A percentile compares a stretch with the other conserved stretches of the same genome.
phyloP scores from a whole-genome alignment of 1,140 invertebrate species.

The Metopolophium dirhodum region DNA sequence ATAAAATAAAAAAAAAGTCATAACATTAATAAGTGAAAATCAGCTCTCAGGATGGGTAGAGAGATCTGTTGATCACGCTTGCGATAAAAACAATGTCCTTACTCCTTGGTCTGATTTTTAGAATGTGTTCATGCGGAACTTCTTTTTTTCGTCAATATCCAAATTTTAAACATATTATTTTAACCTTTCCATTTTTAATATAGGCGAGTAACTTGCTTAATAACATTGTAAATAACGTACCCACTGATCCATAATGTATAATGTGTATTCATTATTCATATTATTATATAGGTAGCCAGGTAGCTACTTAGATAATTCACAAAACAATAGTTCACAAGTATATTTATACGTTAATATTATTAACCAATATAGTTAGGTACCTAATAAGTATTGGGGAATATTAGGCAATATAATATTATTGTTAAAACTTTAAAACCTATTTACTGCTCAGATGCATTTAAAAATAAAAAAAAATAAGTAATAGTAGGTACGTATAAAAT shows the following conservation, averaged over 20 bases:
- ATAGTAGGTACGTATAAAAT: background rate
- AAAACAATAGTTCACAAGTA: too few relatives aligned
- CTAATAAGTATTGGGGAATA: too few relatives aligned
- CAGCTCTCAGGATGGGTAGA: background rate
- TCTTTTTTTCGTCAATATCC: background rate
- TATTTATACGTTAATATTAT: too few relatives aligned
- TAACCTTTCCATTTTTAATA: too few relatives aligned
- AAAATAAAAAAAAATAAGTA: background rate
- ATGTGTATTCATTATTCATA: background rate
- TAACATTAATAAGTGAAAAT: background rate
- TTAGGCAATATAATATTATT: too few relatives aligned
- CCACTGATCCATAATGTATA: background rate
- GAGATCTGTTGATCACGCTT: background rate
- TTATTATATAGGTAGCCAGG: background rate
- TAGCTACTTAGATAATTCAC: background rate
- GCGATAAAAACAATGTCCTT: background rate
- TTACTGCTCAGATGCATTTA: background rate
- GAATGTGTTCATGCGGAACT: background rate
- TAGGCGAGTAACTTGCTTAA: too few relatives aligned
- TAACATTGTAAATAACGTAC: too few relatives aligned
- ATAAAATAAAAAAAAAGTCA: background rate
- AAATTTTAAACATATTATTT: background rate
- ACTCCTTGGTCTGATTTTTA: background rate
- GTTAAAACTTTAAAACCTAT: background rate
- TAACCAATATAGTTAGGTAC: too few relatives aligned